A percentile compares a stretch with the other conserved stretches of the same genome.
Conservation (phyloP, 2,888 invertebrate species). For the Hermaeophaga mercurialis region DNA sequence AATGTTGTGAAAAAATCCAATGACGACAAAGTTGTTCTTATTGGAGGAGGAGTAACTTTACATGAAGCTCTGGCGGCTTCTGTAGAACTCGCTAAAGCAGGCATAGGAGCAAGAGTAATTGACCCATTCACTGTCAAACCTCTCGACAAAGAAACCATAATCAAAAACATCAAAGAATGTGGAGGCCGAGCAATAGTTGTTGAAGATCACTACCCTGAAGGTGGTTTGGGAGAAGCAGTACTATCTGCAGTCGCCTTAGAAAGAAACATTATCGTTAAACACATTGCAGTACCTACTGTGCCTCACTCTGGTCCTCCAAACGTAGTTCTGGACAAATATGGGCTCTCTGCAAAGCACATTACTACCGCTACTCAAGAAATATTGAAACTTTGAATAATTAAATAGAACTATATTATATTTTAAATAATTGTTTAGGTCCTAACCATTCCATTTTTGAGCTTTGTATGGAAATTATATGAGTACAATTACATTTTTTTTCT, state of each 20-base stretch:
- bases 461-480: slow-evolving; percentile 12
- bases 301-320: slow-evolving; percentile 93
- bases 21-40: slow-evolving; percentile 81
- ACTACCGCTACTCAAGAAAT: slow-evolving; percentile 70
- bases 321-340: slow-evolving; percentile 85
- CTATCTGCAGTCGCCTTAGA: slow-evolving; percentile 76
- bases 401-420: not conserved
- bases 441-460: slow-evolving; percentile 23
- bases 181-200: slow-evolving; percentile 88
- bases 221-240: slow-evolving; percentile 97
- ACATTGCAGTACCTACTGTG: slow-evolving; percentile 79
- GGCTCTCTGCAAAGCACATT: slow-evolving; percentile 84
- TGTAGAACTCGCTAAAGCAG: slow-evolving; percentile 70
- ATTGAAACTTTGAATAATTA: slow-evolving; percentile 57
- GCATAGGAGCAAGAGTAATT: slow-evolving; percentile 79
- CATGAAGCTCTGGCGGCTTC: slow-evolving; percentile 89
- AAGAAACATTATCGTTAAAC: slow-evolving; percentile 73
- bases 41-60: slow-evolving; percentile 94
- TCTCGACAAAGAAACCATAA: slow-evolving; percentile 78
- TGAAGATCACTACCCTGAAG: slow-evolving; percentile 97
- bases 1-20: slow-evolving; percentile 77
- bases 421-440: slow-evolving; percentile 1
- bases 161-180: slow-evolving; percentile 75
- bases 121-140: slow-evolving; percentile 98
- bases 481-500: no score